Base-by-base conservation (phyloP, 1,140 invertebrate genomes). In the Zaprionus lachaisei region DNA sequence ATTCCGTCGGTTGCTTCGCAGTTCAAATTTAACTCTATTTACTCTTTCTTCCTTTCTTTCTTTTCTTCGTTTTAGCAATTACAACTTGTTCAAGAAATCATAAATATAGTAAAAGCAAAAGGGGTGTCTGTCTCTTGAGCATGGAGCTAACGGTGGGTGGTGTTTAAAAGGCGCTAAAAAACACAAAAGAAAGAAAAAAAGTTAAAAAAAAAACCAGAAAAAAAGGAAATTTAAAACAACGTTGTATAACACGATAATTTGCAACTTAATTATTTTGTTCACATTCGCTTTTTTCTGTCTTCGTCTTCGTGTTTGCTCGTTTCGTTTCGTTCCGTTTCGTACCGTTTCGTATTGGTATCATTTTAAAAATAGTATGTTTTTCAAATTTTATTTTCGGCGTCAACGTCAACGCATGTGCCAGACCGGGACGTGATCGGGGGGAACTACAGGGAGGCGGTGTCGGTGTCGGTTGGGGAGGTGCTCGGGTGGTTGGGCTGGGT, bases 341-440 rank as follows among this genome's bases (percentile, higher is more conserved):
- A 75, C 67, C 72, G 70, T 81, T 85, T 86, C 70, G 83, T 72
- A 84, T 84, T 83, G 82, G 79, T 77, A 91, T 79, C 77, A 77
- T 83, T 79, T 82, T 91, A 91, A 91, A 91, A 91, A 91, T 87
- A 91, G 87, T 87, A 83, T 87, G 81, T 89, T 89, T 89, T 90
- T 73, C 72, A 90, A 80, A 80, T 89, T 91, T 87, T 91, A 83
- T 91, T 89, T 89, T 90, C 85, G 81, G 85, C 79, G 86, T 85
- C 82, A 90, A 90, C 85, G 85, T 90, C 85, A 84, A 91, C 79
- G 77, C 69, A 79, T 79, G 75, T 76, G 68, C 73, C 5, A 44
- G 44, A n/a, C 15, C 11, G 47, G 26, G 58, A 15, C 24, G 60
- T 22, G 24, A 47, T 20, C 34, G 64, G 64, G 64, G 49, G 37